Conservation (phyloP, 2,797 vertebrate species). For the Syndactyla subalaris region DNA sequence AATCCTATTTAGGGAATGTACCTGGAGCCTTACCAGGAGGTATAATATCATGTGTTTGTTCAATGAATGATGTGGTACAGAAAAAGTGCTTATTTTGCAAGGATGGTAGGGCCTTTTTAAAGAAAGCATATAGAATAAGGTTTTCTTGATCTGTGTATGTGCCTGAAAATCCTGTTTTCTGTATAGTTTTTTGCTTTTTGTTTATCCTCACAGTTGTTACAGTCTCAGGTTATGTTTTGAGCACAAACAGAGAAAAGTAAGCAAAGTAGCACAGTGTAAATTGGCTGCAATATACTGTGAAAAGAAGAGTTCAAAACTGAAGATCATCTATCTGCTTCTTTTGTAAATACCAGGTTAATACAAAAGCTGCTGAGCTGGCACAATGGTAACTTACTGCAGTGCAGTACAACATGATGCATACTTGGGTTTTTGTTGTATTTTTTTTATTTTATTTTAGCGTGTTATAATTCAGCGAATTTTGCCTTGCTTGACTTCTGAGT, state of each 20-base stretch:
- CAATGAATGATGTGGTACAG: not conserved
- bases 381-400: not conserved
- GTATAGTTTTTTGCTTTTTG: not conserved
- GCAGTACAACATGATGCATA: not conserved
- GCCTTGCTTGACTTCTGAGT: conserved; percentile 92
- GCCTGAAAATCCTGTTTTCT: not conserved
- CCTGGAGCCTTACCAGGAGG: not conserved
- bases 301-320: not conserved
- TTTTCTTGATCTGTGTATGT: not conserved
- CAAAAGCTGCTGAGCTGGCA: not conserved
- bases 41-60: not conserved
- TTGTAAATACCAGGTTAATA: not conserved
- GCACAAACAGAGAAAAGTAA: not conserved
- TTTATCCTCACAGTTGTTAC: not conserved
- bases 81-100: not conserved
- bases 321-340: not conserved
- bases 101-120: not conserved
- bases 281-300: not conserved
- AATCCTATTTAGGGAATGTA: not conserved
- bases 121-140: not conserved
- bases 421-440: not conserved
- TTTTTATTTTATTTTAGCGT: conserved; percentile 79
- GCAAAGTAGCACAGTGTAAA: not conserved
- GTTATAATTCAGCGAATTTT: conserved; percentile 94
- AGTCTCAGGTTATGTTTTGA: not conserved